Conservation (phyloP, 2,113 vertebrate genomes). For the Sarotherodon lohbergeri region DNA sequence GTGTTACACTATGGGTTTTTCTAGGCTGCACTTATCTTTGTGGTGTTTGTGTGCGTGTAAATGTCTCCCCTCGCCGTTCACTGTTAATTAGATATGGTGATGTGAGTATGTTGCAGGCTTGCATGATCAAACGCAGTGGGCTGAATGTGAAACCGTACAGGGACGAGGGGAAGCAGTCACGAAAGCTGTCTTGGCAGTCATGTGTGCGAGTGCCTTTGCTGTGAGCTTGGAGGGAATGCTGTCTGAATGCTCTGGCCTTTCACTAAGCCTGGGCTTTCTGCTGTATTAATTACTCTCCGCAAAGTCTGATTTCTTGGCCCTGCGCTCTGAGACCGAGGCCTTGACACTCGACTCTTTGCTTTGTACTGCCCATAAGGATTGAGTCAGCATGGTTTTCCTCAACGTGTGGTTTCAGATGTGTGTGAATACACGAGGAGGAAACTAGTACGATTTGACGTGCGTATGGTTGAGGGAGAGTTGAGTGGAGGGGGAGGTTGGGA, state of each 20-base stretch:
- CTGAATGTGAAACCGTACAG: conserved; percentile 48
- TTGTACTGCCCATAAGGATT: neutral
- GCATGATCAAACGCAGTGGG: conserved; percentile 43
- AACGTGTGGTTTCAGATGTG: conserved; percentile 37
- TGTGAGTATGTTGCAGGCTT: conserved; percentile 26
- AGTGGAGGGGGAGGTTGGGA: neutral
- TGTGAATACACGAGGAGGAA: conserved; percentile 24
- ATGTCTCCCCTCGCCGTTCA: conserved; percentile 27
- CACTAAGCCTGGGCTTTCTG: conserved; percentile 52
- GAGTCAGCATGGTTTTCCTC: conserved; percentile 38
- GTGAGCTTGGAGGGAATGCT: conserved; percentile 44
- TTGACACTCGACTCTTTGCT: conserved; percentile 45
- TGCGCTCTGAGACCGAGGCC: conserved; percentile 4
- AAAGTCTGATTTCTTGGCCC: conserved; percentile 66
- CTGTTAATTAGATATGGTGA: conserved; percentile 56
- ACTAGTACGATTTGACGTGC: conserved; percentile 15
- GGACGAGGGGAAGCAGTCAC: conserved; percentile 39
- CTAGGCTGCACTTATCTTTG: neutral
- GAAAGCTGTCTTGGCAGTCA: conserved; percentile 42
- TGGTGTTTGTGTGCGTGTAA: conserved; percentile 34
- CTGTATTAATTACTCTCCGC: conserved; percentile 54
- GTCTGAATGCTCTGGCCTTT: conserved; percentile 52
- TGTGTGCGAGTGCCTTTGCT: conserved; percentile 12
- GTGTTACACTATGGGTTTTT: conserved; percentile 10
- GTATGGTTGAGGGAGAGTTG: neutral